Conservation (phyloP, 2,888 invertebrate species). For the Athalia circularis region DNA sequence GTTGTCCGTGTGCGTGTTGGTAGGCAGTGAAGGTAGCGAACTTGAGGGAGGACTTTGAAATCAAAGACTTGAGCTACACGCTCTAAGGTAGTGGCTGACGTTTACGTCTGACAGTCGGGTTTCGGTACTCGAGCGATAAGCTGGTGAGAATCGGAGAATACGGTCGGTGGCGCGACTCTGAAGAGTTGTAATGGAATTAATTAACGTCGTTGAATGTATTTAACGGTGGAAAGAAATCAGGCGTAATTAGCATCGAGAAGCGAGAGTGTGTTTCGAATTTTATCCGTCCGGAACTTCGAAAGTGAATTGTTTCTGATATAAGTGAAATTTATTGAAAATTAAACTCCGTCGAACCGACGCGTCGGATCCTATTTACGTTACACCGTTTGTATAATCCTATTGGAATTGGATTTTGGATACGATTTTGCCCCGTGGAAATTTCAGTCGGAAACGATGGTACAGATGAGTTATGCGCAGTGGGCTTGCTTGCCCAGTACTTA, state of each 20-base stretch:
- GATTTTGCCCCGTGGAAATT: not conserved
- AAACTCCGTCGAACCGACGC: not conserved
- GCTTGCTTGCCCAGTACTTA: conserved; percentile 72
- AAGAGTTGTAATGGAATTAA: too few relatives aligned
- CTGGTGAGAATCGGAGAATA: not conserved
- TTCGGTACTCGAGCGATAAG: conserved; percentile 16
- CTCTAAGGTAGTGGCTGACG: conserved; percentile 1
- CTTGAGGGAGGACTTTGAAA: conserved; percentile 31
- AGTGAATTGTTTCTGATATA: not conserved
- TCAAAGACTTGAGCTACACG: conserved; percentile 19
- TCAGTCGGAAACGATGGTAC: conserved; percentile 64
- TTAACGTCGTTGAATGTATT: too few relatives aligned
- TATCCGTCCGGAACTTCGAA: not conserved
- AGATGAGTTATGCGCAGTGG: conserved; percentile 73
- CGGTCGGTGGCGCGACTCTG: too few relatives aligned
- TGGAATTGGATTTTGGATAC: not conserved
- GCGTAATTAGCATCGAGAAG: not conserved
- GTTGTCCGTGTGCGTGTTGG: conserved; percentile 2
- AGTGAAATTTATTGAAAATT: not conserved
- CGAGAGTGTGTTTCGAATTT: not conserved
- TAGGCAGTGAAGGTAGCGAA: conserved; percentile 24
- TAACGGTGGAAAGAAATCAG: not conserved
- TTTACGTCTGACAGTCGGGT: conserved; percentile 32
- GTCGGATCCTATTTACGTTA: too few relatives aligned
- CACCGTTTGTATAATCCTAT: too few relatives aligned